These are phyloP conservation scores for Galago senegalensis DNA, from an alignment of 2,797 vertebrate genomes.

Conservation along the genomic window DNA sequence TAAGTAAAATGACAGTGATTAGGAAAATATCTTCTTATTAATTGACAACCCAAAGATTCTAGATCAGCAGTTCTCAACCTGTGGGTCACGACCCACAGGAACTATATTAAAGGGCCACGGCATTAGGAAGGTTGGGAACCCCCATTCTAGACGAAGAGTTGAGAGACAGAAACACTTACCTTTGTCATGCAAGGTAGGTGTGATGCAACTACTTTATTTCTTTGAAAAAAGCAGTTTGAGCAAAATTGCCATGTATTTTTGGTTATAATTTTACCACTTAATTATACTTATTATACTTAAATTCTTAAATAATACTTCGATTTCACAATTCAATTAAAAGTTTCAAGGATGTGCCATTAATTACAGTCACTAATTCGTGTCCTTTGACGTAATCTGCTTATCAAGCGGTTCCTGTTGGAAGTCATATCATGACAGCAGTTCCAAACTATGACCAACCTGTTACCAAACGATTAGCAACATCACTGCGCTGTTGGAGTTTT, in stretches of 20 bases:
- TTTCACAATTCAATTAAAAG: conserved; percentile 28
- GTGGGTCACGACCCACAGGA: no score
- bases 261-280: neutral
- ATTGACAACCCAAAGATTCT: conserved; percentile 23
- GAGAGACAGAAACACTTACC: neutral
- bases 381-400: conserved; percentile 1
- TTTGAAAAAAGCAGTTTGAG: conserved; percentile 20
- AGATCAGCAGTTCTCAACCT: no score
- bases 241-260: neutral
- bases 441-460: neutral
- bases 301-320: neutral
- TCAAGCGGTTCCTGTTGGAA: neutral
- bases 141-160: neutral
- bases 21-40: neutral
- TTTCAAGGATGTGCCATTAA: neutral
- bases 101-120: no score
- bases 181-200: neutral
- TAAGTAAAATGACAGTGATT: neutral
- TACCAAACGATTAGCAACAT: neutral
- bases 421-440: neutral
- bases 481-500: neutral
- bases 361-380: neutral
- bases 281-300: no score
- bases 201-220: neutral
- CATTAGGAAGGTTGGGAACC: no score